Evolutionary conservation across 2,888 invertebrate genomes (phyloP).

Genomic region (Lasius platythorax): DNA sequence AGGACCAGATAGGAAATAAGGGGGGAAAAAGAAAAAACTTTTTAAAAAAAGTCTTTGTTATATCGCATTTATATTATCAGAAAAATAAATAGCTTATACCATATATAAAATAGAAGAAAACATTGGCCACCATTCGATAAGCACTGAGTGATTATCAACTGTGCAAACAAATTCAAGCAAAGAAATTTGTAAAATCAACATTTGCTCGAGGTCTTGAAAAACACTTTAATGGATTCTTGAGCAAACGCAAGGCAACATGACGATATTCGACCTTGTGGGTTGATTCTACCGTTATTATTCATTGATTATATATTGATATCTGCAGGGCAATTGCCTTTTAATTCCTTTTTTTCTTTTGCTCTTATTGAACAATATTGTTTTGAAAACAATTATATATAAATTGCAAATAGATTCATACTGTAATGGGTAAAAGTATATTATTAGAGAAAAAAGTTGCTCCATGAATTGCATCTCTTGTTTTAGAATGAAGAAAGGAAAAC

Average conservation of each 20-base stretch:
- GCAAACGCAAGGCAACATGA: conserved; percentile 57
- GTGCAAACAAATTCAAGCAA: conserved; percentile 74
- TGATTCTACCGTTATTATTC: conserved; percentile 23
- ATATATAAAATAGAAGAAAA: conserved; percentile 55
- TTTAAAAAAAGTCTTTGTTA: neutral
- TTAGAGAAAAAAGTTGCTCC: neutral
- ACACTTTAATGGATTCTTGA: conserved; percentile 77
- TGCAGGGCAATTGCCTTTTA: neutral
- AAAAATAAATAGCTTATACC: conserved; percentile 21
- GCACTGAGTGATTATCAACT: conserved; percentile 77
- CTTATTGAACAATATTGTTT: neutral
- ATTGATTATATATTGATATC: neutral
- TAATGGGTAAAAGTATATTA: neutral
- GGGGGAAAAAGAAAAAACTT: neutral
- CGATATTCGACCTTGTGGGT: conserved; percentile 28
- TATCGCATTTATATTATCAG: neutral
- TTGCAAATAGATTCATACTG: neutral
- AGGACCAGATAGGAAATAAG: neutral
- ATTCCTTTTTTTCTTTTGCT: neutral
- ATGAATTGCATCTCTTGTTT: neutral
- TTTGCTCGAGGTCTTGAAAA: conserved; percentile 74
- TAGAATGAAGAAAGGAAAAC: neutral
- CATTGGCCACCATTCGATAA: conserved; percentile 64
- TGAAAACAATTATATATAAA: neutral
- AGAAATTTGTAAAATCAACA: conserved; percentile 81